Percentiles rank a stretch among this genome's conserved stretches.
phyloP scores from a whole-genome alignment of 2,113 vertebrate species.

The Australoheros scitulus region DNA sequence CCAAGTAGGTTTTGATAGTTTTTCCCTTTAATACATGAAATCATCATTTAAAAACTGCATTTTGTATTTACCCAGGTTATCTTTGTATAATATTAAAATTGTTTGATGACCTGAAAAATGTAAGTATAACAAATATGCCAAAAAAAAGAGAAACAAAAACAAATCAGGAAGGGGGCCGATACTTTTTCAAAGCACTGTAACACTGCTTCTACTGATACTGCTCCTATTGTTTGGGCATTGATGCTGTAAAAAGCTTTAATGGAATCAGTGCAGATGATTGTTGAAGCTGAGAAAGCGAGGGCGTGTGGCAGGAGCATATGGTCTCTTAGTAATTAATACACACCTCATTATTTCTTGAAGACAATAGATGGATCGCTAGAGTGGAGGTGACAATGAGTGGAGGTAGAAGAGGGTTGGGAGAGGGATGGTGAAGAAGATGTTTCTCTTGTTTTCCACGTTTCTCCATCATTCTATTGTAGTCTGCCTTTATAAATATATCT shows the following conservation, averaged over 20 bases:
- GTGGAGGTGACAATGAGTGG: constrained; percentile 38
- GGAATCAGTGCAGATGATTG: not conserved
- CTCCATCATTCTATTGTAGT: not conserved
- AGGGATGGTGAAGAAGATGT: not conserved
- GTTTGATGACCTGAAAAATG: too few species aligned
- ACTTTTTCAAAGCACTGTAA: not conserved
- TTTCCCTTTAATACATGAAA: too few species aligned
- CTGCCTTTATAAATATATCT: not conserved
- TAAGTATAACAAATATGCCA: not conserved
- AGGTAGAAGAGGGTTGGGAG: not conserved
- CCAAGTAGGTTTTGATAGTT: not conserved
- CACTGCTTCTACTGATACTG: not conserved
- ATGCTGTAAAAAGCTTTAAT: constrained; percentile 26
- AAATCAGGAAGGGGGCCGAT: too few species aligned
- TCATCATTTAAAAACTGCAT: not conserved
- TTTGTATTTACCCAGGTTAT: not conserved
- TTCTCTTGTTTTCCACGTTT: constrained; percentile 1
- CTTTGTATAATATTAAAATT: too few species aligned
- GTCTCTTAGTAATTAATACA: constrained; percentile 63
- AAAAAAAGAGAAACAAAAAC: not conserved
- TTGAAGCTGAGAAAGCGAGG: not conserved
- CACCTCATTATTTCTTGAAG: constrained; percentile 63
- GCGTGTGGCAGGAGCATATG: constrained; percentile 46
- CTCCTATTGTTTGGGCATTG: constrained; percentile 12
- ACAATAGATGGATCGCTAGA: constrained; percentile 49